A percentile compares a stretch with the other conserved stretches of the same genome.
Conservation (phyloP, 2,113 vertebrate genomes). For the Leptobrachium leishanense region DNA sequence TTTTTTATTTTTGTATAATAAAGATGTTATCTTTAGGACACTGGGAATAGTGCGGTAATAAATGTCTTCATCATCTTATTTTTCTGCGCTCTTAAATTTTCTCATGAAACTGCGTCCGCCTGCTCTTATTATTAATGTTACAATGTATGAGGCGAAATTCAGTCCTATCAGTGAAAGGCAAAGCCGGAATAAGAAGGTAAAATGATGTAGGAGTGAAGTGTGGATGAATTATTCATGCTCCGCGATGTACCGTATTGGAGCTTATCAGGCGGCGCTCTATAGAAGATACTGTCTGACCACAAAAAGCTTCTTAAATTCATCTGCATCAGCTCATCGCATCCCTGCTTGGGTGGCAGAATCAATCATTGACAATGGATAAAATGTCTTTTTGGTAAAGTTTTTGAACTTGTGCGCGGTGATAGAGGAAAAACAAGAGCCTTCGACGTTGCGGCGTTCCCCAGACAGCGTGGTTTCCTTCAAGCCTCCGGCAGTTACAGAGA, state of each 20-base stretch:
- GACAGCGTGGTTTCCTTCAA: no score
- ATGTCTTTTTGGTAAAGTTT: constrained; percentile 39
- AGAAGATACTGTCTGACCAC: constrained; percentile 53
- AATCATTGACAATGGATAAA: constrained; percentile 56
- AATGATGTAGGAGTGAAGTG: constrained; percentile 59
- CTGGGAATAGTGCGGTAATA: constrained; percentile 4
- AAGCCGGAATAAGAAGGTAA: constrained; percentile 61
- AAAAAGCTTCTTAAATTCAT: constrained; percentile 53
- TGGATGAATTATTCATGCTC: constrained; percentile 64
- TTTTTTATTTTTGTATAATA: constrained; percentile 1
- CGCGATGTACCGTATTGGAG: constrained; percentile 51
- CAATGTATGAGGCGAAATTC: constrained; percentile 52
- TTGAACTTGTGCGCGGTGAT: neutral
- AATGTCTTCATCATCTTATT: constrained; percentile 40
- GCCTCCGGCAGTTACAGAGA: no score
- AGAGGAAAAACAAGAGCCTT: no score
- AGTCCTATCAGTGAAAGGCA: constrained; percentile 55
- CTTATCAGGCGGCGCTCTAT: constrained; percentile 48
- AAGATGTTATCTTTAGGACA: neutral
- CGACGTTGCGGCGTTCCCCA: no score
- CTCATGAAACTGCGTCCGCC: constrained; percentile 45
- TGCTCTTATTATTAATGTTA: constrained; percentile 51
- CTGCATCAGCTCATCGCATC: constrained; percentile 59
- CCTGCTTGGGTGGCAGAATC: constrained; percentile 62
- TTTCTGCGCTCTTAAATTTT: constrained; percentile 44